Evolutionary conservation across 2,888 invertebrate genomes (phyloP).

Genomic region (Aphodius sticticus): DNA sequence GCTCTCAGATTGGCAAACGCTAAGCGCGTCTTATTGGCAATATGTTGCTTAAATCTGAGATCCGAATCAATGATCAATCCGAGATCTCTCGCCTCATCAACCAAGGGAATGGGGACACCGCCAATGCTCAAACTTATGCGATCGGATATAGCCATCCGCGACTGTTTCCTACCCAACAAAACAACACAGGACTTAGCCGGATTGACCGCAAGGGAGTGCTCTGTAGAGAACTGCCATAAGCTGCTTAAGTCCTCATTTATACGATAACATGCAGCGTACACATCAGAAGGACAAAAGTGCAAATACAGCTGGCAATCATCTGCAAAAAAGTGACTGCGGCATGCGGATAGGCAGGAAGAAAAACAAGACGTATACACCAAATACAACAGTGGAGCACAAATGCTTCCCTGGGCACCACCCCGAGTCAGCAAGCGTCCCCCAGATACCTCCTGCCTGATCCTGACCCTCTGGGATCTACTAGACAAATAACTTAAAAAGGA

Average conservation of each 20-base stretch:
- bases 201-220: too few species aligned
- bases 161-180: too few species aligned
- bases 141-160: too few species aligned
- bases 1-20: neutral
- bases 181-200: too few species aligned
- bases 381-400: neutral
- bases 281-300: neutral
- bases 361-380: constrained; percentile 5
- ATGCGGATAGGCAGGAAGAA: neutral
- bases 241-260: too few species aligned
- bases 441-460: neutral
- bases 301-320: constrained; percentile 1
- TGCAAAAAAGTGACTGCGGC: neutral
- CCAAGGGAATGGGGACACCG: too few species aligned
- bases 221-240: too few species aligned
- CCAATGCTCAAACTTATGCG: neutral
- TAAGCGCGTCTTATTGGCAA: neutral
- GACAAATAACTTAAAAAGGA: neutral
- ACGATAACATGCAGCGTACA: too few species aligned
- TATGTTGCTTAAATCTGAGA: neutral
- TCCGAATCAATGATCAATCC: neutral
- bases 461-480: too few species aligned
- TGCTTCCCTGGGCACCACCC: neutral
- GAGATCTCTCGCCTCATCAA: neutral
- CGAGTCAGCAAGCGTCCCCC: neutral